Evolutionary conservation across 2,797 vertebrate genomes (phyloP).

Genomic region (Percopsis omiscomaycus): DNA sequence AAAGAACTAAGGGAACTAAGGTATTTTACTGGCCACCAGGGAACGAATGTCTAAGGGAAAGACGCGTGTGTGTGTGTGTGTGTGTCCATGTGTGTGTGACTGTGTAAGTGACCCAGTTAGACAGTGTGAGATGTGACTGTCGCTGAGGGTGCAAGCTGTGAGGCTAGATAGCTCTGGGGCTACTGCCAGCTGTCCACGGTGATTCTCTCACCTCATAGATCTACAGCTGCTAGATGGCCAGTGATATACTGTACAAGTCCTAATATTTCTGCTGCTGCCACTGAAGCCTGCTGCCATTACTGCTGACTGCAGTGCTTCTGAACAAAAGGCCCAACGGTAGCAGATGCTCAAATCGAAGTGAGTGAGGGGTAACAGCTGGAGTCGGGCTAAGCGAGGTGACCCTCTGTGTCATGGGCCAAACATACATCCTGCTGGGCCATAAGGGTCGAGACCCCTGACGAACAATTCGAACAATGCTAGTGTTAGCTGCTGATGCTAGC

Average conservation of each 20-base stretch:
- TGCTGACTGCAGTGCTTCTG: constrained; percentile 30
- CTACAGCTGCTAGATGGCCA: constrained; percentile 24
- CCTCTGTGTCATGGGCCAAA: constrained; percentile 37
- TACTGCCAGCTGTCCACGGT: constrained; percentile 15
- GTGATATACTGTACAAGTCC: constrained; percentile 30
- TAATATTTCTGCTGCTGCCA: constrained; percentile 19
- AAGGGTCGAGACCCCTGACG: constrained; percentile 32
- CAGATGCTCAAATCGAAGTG: constrained; percentile 34
- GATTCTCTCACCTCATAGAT: constrained; percentile 16
- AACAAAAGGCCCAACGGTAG: constrained; percentile 28
- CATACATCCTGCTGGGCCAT: constrained; percentile 35
- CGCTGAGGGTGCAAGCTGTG: constrained; percentile 46
- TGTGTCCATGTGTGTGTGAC: constrained; percentile 44
- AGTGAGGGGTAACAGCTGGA: constrained; percentile 40
- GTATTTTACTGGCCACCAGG: too few relatives aligned
- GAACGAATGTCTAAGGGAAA: too few relatives aligned
- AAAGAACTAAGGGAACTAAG: too few relatives aligned
- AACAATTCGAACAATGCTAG: constrained; percentile 22
- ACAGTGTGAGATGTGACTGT: constrained; percentile 41
- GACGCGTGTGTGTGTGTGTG: constrained; percentile 46
- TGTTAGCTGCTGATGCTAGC: constrained; percentile 22
- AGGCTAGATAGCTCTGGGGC: constrained; percentile 32
- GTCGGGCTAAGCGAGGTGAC: constrained; percentile 28
- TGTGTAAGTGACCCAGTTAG: constrained; percentile 43
- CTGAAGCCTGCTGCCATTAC: constrained; percentile 17